Evolutionary conservation across 2,888 invertebrate species (phyloP).

Genomic region (Lutraria lutraria): DNA sequence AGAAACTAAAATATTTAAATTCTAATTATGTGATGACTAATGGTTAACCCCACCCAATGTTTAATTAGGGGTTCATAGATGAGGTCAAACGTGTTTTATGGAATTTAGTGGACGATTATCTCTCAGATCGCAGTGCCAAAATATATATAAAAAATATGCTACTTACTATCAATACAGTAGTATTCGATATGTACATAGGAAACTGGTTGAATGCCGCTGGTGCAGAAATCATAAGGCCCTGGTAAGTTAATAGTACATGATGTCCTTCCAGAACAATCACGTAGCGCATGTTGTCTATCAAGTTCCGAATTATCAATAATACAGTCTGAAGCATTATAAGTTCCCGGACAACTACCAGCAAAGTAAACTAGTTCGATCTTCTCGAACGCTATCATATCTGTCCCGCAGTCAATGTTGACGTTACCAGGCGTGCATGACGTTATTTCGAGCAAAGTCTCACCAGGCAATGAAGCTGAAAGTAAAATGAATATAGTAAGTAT

Average conservation of each 20-base stretch:
- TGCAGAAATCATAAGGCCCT: neutral
- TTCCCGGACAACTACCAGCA: neutral
- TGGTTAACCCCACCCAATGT: too few species aligned
- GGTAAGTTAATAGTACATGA: neutral
- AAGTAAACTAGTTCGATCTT: neutral
- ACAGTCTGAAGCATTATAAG: neutral
- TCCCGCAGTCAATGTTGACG: neutral
- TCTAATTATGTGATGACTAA: too few species aligned
- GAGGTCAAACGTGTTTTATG: neutral
- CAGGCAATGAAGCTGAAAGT: neutral
- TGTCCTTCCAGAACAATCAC: neutral
- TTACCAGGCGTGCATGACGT: neutral
- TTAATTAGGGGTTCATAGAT: neutral
- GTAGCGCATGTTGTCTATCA: neutral
- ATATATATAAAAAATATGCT: neutral
- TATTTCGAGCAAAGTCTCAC: neutral
- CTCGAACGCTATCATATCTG: neutral
- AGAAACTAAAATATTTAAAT: too few species aligned
- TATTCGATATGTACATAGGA: constrained; percentile 20
- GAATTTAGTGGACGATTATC: neutral
- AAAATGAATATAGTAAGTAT: too few species aligned
- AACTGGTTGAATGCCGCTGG: neutral
- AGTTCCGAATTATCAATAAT: neutral
- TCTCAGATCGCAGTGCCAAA: neutral
- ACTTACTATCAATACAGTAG: constrained; percentile 28